phyloP scores from a whole-genome alignment of 2,113 vertebrate genomes.

The Thryonomys swinderianus region DNA sequence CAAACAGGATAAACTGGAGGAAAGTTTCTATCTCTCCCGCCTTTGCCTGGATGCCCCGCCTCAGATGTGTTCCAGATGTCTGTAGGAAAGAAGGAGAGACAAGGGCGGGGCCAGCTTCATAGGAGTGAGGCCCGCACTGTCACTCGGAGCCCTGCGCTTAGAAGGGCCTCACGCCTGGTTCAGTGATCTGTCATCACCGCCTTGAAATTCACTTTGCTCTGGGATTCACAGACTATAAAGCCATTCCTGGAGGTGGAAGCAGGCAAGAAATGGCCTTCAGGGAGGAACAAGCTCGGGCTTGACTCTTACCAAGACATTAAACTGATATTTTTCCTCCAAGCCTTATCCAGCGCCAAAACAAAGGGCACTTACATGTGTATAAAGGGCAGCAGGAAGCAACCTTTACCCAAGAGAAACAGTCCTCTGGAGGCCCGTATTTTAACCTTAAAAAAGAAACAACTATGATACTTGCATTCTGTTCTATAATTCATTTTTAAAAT shows the following conservation, averaged over 20 bases:
- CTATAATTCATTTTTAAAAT: constrained; percentile 13
- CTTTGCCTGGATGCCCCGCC: not conserved
- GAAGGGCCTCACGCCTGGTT: not conserved
- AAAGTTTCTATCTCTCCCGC: not conserved
- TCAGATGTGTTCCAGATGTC: not conserved
- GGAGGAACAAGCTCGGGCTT: not conserved
- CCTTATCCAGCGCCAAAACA: not conserved
- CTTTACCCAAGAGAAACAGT: not conserved
- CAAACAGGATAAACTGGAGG: not conserved
- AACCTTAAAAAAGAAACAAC: not conserved
- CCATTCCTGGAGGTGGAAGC: not conserved
- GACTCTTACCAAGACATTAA: not conserved
- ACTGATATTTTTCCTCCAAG: not conserved
- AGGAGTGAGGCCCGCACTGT: not conserved
- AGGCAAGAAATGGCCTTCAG: not conserved
- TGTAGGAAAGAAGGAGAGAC: not conserved
- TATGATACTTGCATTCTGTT: not conserved
- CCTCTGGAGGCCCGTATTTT: not conserved
- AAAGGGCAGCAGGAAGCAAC: not conserved
- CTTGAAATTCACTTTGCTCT: not conserved
- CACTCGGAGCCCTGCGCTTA: not conserved
- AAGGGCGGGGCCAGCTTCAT: not conserved
- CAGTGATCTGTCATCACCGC: not conserved
- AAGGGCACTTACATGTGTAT: not conserved
- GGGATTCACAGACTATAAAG: not conserved